Conservation (phyloP, 1,140 invertebrate species). For the Rhopalosiphum maidis region DNA sequence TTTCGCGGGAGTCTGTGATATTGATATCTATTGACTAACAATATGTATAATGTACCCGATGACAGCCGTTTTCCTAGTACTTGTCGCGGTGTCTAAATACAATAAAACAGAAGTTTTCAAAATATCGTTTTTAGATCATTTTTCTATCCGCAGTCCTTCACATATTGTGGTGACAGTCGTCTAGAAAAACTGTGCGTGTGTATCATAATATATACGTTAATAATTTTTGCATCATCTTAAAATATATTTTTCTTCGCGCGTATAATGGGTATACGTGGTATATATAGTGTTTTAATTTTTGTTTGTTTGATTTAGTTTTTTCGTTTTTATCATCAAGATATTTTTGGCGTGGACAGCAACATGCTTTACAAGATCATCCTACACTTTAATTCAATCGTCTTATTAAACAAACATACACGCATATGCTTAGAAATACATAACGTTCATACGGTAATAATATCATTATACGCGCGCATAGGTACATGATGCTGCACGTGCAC, state of each 20-base stretch:
- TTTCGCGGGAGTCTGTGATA: no score
- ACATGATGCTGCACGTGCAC: neutral
- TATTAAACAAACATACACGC: neutral
- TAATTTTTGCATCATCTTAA: neutral
- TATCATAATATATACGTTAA: neutral
- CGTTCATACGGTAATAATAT: neutral
- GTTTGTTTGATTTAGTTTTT: neutral
- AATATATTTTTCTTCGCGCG: neutral
- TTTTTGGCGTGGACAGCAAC: neutral
- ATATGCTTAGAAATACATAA: neutral
- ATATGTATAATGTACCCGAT: no score
- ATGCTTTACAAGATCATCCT: neutral
- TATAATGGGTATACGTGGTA: neutral
- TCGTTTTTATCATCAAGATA: neutral
- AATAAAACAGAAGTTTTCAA: neutral
- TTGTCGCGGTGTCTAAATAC: neutral
- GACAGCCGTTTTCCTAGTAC: neutral
- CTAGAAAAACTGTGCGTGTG: neutral
- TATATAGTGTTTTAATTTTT: neutral
- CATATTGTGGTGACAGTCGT: neutral
- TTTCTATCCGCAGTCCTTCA: neutral
- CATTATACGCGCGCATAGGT: neutral
- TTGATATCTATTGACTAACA: no score
- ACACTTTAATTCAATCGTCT: neutral
- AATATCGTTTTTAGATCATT: neutral